These are phyloP conservation scores for Frankliniella intonsa DNA, from an alignment of 2,888 invertebrate genomes.

Conservation along the genomic window DNA sequence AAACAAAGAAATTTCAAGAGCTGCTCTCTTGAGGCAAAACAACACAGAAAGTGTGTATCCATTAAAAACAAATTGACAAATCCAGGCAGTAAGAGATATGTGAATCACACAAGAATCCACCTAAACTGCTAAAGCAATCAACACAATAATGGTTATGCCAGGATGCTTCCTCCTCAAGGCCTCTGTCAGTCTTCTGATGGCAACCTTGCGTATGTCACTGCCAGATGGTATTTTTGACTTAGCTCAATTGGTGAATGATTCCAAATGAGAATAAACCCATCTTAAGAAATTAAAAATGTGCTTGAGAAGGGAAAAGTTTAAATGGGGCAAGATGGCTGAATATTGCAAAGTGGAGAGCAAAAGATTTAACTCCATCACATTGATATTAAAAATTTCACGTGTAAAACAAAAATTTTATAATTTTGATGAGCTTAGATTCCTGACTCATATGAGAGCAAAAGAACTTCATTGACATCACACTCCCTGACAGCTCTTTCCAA, in stretches of 20 bases:
- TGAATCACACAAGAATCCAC: neutral
- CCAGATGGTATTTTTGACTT: neutral
- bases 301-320: too few relatives aligned
- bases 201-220: constrained; percentile 18
- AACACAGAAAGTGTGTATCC: neutral
- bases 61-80: neutral
- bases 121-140: neutral
- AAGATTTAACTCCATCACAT: neutral
- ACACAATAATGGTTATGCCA: neutral
- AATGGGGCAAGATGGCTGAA: too few relatives aligned
- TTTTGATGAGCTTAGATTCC: neutral
- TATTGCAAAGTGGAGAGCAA: neutral
- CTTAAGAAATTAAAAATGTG: too few relatives aligned
- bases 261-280: too few relatives aligned
- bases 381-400: too few relatives aligned
- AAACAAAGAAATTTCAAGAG: neutral
- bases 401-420: neutral
- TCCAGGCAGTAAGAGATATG: neutral
- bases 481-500: neutral
- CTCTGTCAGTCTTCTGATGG: neutral
- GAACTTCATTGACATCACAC: constrained; percentile 18
- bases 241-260: too few relatives aligned
- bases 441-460: neutral
- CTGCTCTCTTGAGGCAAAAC: neutral
- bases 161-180: neutral